Percentiles rank a stretch among this genome's conserved stretches.
Conservation (phyloP, 1,140 invertebrate genomes). For the Lamellibrachia luymesi region DNA sequence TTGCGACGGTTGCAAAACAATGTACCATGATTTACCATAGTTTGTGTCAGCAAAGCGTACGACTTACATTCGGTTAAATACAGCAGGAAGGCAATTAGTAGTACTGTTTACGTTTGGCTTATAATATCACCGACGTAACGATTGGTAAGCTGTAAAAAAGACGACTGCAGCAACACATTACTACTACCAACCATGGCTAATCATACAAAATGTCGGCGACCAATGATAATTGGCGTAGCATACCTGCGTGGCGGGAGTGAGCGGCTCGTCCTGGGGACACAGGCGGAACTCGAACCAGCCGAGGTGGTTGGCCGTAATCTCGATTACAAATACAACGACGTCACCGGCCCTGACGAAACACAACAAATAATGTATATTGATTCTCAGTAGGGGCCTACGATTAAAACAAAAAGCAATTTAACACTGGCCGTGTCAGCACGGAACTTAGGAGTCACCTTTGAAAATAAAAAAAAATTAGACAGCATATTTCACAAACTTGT, state of each 20-base stretch:
- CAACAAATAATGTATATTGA: background rate
- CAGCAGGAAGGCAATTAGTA: background rate
- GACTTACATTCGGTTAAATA: background rate
- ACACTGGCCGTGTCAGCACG: too few relatives aligned
- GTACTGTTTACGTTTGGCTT: background rate
- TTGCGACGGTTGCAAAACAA: too few relatives aligned
- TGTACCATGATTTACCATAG: background rate
- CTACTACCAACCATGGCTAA: background rate
- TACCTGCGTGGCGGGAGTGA: constrained; percentile 53
- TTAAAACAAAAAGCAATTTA: too few relatives aligned
- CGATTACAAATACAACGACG: constrained; percentile 33
- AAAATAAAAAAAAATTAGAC: too few relatives aligned
- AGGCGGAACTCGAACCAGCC: constrained; percentile 87
- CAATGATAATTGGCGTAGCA: background rate
- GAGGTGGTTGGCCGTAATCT: constrained; percentile 44
- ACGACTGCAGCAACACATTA: background rate
- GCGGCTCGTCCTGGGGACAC: constrained; percentile 66
- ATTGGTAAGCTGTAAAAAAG: background rate
- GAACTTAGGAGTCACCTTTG: too few relatives aligned
- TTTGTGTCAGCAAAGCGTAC: background rate
- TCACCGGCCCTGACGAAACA: constrained; percentile 23
- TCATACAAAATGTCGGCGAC: background rate
- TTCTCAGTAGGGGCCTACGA: too few relatives aligned
- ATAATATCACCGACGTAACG: background rate
- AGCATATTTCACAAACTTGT: too few relatives aligned